These are phyloP conservation scores for Peucedramus taeniatus DNA, from an alignment of 2,113 vertebrate genomes.

Conservation along the genomic window DNA sequence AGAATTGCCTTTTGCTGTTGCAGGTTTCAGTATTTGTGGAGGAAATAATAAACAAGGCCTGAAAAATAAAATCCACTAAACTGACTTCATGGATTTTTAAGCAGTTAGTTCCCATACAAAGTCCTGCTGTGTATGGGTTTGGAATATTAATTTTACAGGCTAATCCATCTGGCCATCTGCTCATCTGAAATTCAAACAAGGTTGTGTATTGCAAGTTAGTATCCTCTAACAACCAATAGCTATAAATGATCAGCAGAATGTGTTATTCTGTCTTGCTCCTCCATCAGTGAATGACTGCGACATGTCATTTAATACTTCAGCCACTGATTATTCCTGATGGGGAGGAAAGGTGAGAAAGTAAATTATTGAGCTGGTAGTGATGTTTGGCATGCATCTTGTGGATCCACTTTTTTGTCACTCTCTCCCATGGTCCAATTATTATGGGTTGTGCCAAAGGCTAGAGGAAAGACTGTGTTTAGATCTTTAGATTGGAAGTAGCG, in stretches of 20 bases:
- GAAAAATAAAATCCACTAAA: background rate
- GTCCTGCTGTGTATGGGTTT: background rate
- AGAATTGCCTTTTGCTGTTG: background rate
- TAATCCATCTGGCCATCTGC: constrained; percentile 49
- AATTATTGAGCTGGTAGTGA: constrained; percentile 16
- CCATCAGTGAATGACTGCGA: background rate
- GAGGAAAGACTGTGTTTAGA: constrained; percentile 58
- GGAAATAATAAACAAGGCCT: background rate
- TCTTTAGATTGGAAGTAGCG: constrained; percentile 57
- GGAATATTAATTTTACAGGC: constrained; percentile 57
- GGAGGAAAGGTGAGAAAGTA: constrained; percentile 10
- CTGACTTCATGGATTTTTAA: background rate
- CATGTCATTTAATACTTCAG: constrained; percentile 47
- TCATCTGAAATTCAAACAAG: constrained; percentile 52
- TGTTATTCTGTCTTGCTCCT: constrained; percentile 17
- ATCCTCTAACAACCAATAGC: constrained; percentile 5
- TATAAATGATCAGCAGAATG: constrained; percentile 12
- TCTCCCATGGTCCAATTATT: constrained; percentile 62
- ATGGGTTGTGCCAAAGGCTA: constrained; percentile 60
- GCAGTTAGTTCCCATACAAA: background rate
- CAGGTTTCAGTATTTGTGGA: background rate
- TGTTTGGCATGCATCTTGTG: constrained; percentile 45
- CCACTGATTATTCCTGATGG: constrained; percentile 41
- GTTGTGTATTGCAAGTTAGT: constrained; percentile 18
- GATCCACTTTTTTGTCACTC: constrained; percentile 17